Evolutionary conservation across 1,140 invertebrate genomes (phyloP).

Genomic region (Drosophila ananassae): DNA sequence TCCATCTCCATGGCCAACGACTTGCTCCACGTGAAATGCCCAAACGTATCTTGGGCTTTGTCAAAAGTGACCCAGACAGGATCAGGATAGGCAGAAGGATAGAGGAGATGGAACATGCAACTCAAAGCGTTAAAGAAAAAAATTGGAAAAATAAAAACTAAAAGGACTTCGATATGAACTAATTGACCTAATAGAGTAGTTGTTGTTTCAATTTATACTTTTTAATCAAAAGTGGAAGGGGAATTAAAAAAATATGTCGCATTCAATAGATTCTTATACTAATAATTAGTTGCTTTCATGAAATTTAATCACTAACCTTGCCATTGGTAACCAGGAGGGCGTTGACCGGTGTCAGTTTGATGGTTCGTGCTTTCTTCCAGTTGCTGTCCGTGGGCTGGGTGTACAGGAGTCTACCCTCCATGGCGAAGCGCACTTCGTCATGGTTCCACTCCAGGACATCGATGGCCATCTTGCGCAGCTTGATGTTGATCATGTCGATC

Average conservation of each 20-base stretch:
- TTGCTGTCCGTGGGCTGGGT: conserved; percentile 95
- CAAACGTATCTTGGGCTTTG: conserved; percentile 50
- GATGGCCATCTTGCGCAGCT: conserved; percentile 95
- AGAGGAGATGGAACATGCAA: background rate
- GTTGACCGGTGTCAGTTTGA: conserved; percentile 94
- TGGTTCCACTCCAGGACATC: conserved; percentile 97
- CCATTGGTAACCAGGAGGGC: conserved; percentile 94
- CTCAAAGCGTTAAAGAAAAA: conserved; percentile 16
- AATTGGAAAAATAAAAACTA: background rate
- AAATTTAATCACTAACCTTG: conserved; percentile 87
- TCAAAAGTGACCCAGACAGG: conserved; percentile 56
- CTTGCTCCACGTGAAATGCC: conserved; percentile 64
- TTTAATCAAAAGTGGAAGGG: too few species aligned
- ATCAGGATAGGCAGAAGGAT: background rate
- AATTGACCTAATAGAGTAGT: background rate
- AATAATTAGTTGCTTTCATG: too few species aligned
- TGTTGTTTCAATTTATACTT: background rate
- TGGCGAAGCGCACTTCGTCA: conserved; percentile 93
- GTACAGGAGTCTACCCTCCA: conserved; percentile 93
- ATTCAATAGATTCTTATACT: too few species aligned
- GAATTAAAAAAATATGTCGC: too few species aligned
- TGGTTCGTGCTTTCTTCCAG: conserved; percentile 93
- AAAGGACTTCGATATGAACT: background rate
- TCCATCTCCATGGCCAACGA: conserved; percentile 20
- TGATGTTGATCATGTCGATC: conserved; percentile 93